Base-by-base conservation (phyloP, 2,113 vertebrate genomes). In the Leptocoma aspasia region DNA sequence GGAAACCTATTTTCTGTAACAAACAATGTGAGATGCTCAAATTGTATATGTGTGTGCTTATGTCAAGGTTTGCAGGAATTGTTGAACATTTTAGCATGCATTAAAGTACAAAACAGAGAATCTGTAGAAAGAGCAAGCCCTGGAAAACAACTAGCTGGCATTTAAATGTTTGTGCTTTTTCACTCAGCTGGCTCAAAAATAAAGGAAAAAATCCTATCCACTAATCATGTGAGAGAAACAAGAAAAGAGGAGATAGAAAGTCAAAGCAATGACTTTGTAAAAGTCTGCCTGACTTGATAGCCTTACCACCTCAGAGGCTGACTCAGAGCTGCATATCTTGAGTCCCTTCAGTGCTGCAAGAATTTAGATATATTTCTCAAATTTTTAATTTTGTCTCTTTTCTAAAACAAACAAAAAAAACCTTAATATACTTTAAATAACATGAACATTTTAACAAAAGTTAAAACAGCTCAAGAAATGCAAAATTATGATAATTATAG, bases 401-500 rank as follows among this genome's bases (percentile, higher is more conserved):
- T 69, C 49, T 77, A 44, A 93, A 86, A 54, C 37, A 93, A 91
- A 31, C 9, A 78, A 69, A 39, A 79, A 85, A 4, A 8, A 66
- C 83, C 66, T 0, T 2, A 60, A 17, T 30, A 3, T 21, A 54
- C 90, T 91, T 91, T 70, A 95, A 95, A 94, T 86, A 94, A 63
- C 47, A 69, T 64, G 57, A 80, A n/a, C 5, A 4, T 65, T 65
- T 16, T 54, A n/a, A 91, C 10, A 87, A 23, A 79, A 87, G 45
- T 23, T 18, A 37, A 95, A 94, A 91, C 91, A 94, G 27, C 50
- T 60, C 19, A 82, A 82, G 66, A 95, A 89, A 90, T 87, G 47
- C 30, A 95, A 91, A 85, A 95, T 88, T 61, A 83, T 81, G 47
- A 61, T 86, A 88, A 80, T 93, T 89, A 89, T 30, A 42, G 66